Conservation (phyloP, 2,888 invertebrate species). For the Hirtodrosophila confusa region DNA sequence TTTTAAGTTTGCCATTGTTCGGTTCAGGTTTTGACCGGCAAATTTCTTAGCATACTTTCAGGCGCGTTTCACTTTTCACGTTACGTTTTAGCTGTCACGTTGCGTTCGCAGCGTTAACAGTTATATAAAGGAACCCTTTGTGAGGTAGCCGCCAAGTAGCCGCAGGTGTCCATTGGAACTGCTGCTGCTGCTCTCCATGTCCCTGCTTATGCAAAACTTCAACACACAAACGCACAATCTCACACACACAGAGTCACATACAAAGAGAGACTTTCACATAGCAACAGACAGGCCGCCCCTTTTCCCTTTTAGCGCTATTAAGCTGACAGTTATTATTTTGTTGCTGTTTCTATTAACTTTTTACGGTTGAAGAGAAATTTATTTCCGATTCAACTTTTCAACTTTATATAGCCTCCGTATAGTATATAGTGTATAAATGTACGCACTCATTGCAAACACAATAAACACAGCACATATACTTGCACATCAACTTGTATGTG, state of each 20-base stretch:
- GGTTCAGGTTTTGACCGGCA: slow-evolving; percentile 8
- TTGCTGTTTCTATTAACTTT: slow-evolving; percentile 11
- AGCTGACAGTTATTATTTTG: slow-evolving; percentile 33
- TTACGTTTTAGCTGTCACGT: slow-evolving; percentile 44
- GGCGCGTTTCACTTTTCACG: slow-evolving; percentile 10
- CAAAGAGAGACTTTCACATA: slow-evolving; percentile 15
- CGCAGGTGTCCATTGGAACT: slow-evolving; percentile 67
- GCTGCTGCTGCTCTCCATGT: slow-evolving; percentile 30
- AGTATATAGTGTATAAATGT: slow-evolving; percentile 29
- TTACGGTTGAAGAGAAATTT: slow-evolving; percentile 2
- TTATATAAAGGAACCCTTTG: slow-evolving; percentile 53
- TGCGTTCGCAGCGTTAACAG: slow-evolving; percentile 34
- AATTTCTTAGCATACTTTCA: slow-evolving; percentile 19
- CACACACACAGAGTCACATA: slow-evolving; percentile 7
- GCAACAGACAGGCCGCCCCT: slow-evolving; percentile 33
- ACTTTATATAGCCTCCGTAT: slow-evolving; percentile 11
- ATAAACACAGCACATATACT: slow-evolving; percentile 62
- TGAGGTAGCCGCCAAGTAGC: slow-evolving; percentile 55
- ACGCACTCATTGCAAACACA: slow-evolving; percentile 27
- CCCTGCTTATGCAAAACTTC: slow-evolving; percentile 63
- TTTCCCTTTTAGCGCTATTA: slow-evolving; percentile 24
- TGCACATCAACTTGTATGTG: slow-evolving; percentile 15
- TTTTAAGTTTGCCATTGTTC: slow-evolving; percentile 70
- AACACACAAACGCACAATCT: slow-evolving; percentile 12
- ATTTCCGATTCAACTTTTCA: slow-evolving; percentile 9